Evolutionary conservation across 2,888 invertebrate genomes (phyloP).

Genomic region (Cheilosia urbana): DNA sequence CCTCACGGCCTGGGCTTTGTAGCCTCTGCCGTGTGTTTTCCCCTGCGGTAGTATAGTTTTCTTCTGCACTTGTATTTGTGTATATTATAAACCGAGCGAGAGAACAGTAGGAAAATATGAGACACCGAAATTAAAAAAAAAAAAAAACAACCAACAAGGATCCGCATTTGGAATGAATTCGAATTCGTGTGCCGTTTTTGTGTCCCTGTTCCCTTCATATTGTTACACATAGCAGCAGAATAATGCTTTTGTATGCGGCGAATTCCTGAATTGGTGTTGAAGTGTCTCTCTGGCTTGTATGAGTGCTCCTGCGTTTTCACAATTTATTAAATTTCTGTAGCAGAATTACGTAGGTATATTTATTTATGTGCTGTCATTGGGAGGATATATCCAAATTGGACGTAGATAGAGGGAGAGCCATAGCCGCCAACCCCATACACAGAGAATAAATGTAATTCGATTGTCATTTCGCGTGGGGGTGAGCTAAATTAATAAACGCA

Average conservation of each 20-base stretch:
- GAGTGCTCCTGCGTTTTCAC: conserved; percentile 60
- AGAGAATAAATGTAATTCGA: conserved; percentile 35
- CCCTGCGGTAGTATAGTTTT: conserved; percentile 71
- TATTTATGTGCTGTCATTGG: conserved; percentile 14
- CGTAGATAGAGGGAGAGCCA: neutral
- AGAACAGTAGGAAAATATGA: conserved; percentile 62
- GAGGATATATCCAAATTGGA: neutral
- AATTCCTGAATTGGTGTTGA: conserved; percentile 69
- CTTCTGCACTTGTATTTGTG: conserved; percentile 56
- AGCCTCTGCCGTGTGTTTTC: conserved; percentile 40
- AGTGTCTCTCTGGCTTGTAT: conserved; percentile 59
- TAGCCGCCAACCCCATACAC: neutral
- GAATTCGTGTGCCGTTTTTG: conserved; percentile 61
- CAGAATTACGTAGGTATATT: conserved; percentile 18
- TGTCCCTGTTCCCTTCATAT: conserved; percentile 53
- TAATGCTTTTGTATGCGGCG: conserved; percentile 64
- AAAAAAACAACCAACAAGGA: conserved; percentile 28
- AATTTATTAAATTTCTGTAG: conserved; percentile 67
- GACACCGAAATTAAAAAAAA: conserved; percentile 44
- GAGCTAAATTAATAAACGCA: conserved; percentile 56
- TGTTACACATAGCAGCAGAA: conserved; percentile 57
- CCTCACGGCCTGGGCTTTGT: conserved; percentile 26
- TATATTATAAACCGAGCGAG: conserved; percentile 61
- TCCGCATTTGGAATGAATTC: conserved; percentile 68
- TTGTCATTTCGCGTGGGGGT: conserved; percentile 28